phyloP scores from a whole-genome alignment of 2,113 vertebrate species.

The Fukomys damarensis region DNA sequence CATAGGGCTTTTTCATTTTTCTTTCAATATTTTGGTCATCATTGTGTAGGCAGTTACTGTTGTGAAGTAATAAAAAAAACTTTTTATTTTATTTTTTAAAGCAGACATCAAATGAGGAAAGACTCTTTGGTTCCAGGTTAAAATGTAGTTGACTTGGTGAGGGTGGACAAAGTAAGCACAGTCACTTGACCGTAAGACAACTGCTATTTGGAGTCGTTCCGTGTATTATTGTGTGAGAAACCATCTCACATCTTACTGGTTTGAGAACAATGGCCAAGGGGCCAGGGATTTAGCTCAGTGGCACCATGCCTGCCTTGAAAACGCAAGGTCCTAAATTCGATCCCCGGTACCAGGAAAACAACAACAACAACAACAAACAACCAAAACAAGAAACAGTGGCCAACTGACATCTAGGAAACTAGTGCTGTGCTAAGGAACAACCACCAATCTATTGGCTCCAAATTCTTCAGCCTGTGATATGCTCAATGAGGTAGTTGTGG shows the following conservation, averaged over 20 bases:
- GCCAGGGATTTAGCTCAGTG: no score
- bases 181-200: neutral
- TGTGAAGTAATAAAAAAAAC: slow-evolving; percentile 12
- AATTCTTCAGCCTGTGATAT: neutral
- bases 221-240: neutral
- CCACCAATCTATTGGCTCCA: neutral
- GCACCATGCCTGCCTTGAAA: no score
- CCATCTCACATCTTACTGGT: neutral
- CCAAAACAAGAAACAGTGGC: neutral
- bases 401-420: neutral
- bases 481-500: neutral
- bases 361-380: no score
- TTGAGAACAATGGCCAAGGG: neutral
- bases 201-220: neutral
- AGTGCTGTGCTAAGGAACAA: neutral
- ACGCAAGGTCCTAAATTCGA: no score
- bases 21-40: neutral
- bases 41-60: slow-evolving; percentile 4
- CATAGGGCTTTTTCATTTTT: neutral
- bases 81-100: slow-evolving; percentile 27
- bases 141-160: slow-evolving; percentile 26
- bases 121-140: neutral
- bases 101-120: neutral
- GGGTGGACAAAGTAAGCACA: neutral
- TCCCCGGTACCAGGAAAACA: no score